phyloP scores from a whole-genome alignment of 2,113 vertebrate genomes.

The Cyrtonyx montezumae region DNA sequence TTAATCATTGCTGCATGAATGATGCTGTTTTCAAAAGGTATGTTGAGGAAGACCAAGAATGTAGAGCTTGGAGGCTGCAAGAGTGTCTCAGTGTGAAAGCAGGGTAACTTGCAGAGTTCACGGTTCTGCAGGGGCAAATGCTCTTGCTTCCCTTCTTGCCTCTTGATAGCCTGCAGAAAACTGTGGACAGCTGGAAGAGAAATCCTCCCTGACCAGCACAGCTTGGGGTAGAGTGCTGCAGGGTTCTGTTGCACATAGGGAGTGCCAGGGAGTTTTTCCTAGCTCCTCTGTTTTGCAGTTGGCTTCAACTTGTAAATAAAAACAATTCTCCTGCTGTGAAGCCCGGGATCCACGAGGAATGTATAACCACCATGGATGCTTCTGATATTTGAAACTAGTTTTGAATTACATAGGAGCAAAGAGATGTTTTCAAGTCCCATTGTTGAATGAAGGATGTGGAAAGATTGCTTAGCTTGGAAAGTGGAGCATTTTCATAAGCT shows the following conservation, averaged over 20 bases:
- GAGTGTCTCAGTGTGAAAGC: neutral
- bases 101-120: neutral
- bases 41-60: neutral
- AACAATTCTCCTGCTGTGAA: neutral
- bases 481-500: neutral
- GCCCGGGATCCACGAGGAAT: neutral
- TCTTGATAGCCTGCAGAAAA: neutral
- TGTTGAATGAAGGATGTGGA: neutral
- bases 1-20: slow-evolving; percentile 14
- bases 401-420: neutral
- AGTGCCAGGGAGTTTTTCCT: neutral
- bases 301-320: neutral
- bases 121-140: neutral
- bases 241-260: neutral
- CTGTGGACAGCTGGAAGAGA: neutral
- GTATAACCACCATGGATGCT: neutral
- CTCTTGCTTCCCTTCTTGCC: neutral
- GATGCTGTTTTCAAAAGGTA: slow-evolving; percentile 1
- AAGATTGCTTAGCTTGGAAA: neutral
- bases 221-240: neutral
- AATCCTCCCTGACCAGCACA: neutral
- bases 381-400: neutral
- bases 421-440: neutral
- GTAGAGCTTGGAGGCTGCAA: neutral
- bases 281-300: too few species aligned